A percentile compares a stretch with the other conserved stretches of the same genome.
Conservation (phyloP, 2,797 vertebrate species). For the Synanceia verrucosa region DNA sequence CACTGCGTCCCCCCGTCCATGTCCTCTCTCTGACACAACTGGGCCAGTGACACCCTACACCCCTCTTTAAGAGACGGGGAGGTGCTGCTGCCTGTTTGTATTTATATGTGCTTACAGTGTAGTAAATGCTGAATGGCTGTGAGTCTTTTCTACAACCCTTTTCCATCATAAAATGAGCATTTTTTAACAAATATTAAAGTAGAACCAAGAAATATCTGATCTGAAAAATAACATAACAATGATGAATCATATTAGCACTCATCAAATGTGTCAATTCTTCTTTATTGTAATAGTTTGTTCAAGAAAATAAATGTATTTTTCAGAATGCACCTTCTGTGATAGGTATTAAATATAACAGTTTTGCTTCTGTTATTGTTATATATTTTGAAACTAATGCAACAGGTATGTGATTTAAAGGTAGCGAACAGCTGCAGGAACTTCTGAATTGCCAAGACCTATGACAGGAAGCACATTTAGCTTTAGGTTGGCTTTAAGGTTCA, state of each 20-base stretch:
- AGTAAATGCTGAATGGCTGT: neutral
- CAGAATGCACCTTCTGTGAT: neutral
- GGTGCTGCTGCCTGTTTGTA: conserved; percentile 22
- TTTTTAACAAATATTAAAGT: neutral
- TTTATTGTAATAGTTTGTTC: neutral
- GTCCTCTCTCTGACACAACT: conserved; percentile 76
- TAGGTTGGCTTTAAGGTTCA: too few species aligned
- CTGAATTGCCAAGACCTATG: too few species aligned
- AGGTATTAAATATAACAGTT: neutral
- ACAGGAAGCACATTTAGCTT: too few species aligned
- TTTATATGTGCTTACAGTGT: neutral
- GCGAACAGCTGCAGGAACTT: too few species aligned
- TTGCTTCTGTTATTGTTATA: neutral
- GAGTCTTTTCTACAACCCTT: neutral
- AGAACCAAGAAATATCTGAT: neutral
- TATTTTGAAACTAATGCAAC: neutral
- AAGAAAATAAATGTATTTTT: neutral
- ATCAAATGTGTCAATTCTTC: neutral
- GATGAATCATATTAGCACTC: too few species aligned
- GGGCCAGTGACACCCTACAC: conserved; percentile 77
- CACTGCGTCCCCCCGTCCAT: conserved; percentile 43
- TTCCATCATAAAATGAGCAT: neutral
- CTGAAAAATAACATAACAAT: too few species aligned
- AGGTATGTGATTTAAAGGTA: too few species aligned
- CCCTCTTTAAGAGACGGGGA: conserved; percentile 46